phyloP scores from a whole-genome alignment of 2,113 vertebrate species.

The Mastomys natalensis region DNA sequence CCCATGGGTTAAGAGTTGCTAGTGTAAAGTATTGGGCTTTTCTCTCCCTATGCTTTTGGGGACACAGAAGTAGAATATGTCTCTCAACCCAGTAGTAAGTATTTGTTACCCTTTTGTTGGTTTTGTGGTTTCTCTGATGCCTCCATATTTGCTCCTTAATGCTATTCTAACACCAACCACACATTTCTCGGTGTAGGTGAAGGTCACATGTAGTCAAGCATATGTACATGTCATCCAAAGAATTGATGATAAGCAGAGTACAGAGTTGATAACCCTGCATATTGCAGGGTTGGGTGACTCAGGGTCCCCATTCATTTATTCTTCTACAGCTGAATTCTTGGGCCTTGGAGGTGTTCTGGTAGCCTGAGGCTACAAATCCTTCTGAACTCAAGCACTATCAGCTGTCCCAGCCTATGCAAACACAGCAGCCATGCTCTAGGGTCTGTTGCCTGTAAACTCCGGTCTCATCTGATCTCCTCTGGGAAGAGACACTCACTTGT shows the following conservation, averaged over 20 bases:
- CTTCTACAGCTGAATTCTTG: background rate
- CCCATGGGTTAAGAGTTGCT: background rate
- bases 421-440: background rate
- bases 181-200: background rate
- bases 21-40: background rate
- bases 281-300: background rate
- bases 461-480: conserved; percentile 16
- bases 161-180: background rate
- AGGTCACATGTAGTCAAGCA: background rate
- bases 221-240: background rate
- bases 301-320: background rate
- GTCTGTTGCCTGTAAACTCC: background rate
- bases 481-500: background rate
- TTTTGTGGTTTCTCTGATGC: conserved; percentile 46
- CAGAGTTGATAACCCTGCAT: background rate
- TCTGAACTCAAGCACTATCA: background rate
- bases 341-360: background rate
- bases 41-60: background rate
- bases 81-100: conserved; percentile 29
- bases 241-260: background rate
- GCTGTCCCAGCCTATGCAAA: background rate
- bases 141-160: conserved; percentile 22
- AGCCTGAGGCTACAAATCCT: background rate
- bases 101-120: background rate
- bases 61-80: background rate